Conservation (phyloP, 2,113 vertebrate species). For the Numenius arquata region DNA sequence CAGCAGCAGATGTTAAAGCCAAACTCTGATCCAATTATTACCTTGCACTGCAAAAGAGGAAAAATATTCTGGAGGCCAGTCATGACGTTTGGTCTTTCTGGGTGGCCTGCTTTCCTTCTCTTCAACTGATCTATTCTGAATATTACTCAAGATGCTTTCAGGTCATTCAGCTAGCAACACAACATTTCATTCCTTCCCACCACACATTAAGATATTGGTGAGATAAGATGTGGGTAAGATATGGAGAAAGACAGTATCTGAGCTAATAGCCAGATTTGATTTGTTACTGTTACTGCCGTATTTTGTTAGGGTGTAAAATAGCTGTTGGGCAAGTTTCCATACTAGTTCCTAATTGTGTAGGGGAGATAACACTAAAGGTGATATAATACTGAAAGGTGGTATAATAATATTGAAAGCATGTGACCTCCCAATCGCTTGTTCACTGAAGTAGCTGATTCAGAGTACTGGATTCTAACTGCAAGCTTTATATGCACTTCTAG, state of each 20-base stretch:
- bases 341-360: background rate
- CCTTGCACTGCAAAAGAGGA: background rate
- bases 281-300: background rate
- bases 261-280: background rate
- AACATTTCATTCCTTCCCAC: background rate
- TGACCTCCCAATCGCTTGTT: background rate
- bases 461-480: background rate
- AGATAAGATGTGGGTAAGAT: background rate
- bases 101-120: slow-evolving; percentile 34
- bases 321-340: background rate
- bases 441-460: background rate
- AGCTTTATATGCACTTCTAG: background rate
- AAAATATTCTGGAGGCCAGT: slow-evolving; percentile 24
- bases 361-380: background rate
- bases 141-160: background rate
- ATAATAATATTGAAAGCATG: background rate
- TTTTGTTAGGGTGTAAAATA: background rate
- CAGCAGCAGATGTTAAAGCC: slow-evolving; percentile 58
- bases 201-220: background rate
- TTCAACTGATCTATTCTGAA: background rate
- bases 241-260: background rate
- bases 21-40: slow-evolving; percentile 51
- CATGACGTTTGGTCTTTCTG: background rate
- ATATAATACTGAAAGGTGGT: background rate
- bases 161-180: background rate